Base-by-base conservation (phyloP, 2,888 invertebrate species). In the Seladonia tumulorum region DNA sequence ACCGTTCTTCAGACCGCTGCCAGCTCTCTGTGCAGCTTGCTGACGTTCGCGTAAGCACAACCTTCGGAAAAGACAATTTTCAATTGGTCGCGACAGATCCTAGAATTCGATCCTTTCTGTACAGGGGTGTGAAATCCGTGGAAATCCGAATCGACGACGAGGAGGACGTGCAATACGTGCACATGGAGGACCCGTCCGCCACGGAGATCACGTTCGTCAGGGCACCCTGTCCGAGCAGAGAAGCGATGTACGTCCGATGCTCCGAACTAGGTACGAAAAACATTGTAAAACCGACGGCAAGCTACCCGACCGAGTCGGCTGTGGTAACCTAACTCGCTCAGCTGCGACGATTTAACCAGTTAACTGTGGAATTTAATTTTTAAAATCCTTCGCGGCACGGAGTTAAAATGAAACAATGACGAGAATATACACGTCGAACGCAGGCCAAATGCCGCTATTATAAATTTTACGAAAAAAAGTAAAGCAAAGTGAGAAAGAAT, bases 121-220 rank as follows among this genome's bases (percentile, higher is more conserved):
- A 63, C 93, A 98, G 98, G 92, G 96, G 97, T 87, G 97, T 97
- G 42, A 95, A 96, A 89, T 96, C 96, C 47, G 97, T 97, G n/a
- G 97, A 97, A 93, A 95, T 97, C 5, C 96, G 96, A 87, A 95
- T 96, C 79, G 97, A 97, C 90, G 96, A 96, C 12, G 97, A 96
- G 93, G 94, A 94, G 49, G 95, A 96, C 83, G 95, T 96, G 63
- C 96, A 97, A 85, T 98, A 98, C 93, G 98, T 98, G 0, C 97
- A 97, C 93, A 97, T 98, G 93, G 97, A 98, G 86, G 97, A 98
- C 94, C 98, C 98, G 0, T 96, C 96, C 84, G 98, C 98, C 0
- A 95, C 97, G 0, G 98, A 98, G 95, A 98, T 98, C 83, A 97
- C 97, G 53, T 98, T 98, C 92, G 96, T 97, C 22, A 97, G 97